phyloP scores from a whole-genome alignment of 2,888 invertebrate genomes.

The Nephrotoma guestfalica region DNA sequence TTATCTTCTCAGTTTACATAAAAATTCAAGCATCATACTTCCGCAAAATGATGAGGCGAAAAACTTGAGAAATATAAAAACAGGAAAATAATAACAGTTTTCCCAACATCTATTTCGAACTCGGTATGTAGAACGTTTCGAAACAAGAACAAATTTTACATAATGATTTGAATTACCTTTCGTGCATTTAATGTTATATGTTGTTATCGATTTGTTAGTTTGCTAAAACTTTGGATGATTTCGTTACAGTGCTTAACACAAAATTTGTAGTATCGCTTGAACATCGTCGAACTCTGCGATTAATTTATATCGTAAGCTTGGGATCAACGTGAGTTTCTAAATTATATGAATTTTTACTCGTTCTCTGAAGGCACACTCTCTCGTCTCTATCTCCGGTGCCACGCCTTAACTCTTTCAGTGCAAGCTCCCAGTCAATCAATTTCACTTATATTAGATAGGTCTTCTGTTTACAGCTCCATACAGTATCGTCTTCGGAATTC shows the following conservation, averaged over 20 bases:
- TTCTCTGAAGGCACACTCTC: too few relatives aligned
- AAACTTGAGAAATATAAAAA: not conserved
- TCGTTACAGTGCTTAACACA: not conserved
- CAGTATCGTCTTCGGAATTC: too few relatives aligned
- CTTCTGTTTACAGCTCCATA: too few relatives aligned
- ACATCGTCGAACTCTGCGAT: not conserved
- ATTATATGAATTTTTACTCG: too few relatives aligned
- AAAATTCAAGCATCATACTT: not conserved
- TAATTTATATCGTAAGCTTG: not conserved
- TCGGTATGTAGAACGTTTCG: not conserved
- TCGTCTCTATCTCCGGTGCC: too few relatives aligned
- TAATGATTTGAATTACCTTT: not conserved
- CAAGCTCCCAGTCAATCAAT: too few relatives aligned
- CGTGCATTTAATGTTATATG: not conserved
- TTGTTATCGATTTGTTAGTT: not conserved
- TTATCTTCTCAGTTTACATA: not conserved
- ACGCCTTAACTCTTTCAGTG: too few relatives aligned
- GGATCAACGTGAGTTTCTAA: too few relatives aligned
- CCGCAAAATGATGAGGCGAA: not conserved
- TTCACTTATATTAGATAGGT: too few relatives aligned
- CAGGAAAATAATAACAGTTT: not conserved
- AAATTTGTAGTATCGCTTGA: not conserved
- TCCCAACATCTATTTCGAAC: not conserved
- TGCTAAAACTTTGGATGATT: not conserved
- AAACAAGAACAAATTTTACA: not conserved